These are phyloP conservation scores for Calycopis cecrops DNA, from an alignment of 1,140 invertebrate genomes.

Conservation along the genomic window DNA sequence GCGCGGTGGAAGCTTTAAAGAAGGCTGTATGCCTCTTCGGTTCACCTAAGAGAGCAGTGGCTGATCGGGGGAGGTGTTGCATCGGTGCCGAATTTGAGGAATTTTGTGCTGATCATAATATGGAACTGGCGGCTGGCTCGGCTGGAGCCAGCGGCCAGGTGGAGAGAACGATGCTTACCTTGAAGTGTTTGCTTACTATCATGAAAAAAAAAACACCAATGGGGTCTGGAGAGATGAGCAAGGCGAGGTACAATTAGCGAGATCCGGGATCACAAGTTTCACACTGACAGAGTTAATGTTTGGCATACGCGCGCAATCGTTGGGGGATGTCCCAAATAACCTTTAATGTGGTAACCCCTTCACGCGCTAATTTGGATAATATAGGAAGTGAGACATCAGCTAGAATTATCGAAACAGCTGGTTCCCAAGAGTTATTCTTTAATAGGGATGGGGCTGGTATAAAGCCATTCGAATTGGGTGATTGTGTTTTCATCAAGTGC, in stretches of 20 bases:
- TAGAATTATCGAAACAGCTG: constrained; percentile 18
- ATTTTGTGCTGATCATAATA: constrained; percentile 21
- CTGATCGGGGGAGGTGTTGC: constrained; percentile 20
- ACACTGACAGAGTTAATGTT: constrained; percentile 22
- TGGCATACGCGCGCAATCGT: constrained; percentile 19
- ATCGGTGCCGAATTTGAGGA: constrained; percentile 12
- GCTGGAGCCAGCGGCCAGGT: constrained; percentile 25
- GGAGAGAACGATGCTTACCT: constrained; percentile 20
- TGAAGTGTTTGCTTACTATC: constrained; percentile 20
- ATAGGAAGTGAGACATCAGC: constrained; percentile 10
- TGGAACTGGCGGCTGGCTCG: constrained; percentile 21
- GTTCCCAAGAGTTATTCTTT: constrained; percentile 16
- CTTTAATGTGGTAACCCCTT: not conserved
- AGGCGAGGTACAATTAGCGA: constrained; percentile 13
- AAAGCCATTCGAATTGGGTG: constrained; percentile 15
- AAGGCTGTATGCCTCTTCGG: constrained; percentile 16
- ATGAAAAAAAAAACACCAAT: constrained; percentile 20
- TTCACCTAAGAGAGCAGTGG: constrained; percentile 16
- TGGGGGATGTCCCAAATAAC: constrained; percentile 13
- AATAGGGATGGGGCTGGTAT: constrained; percentile 16
- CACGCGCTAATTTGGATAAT: too few relatives aligned
- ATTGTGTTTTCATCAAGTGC: too few relatives aligned
- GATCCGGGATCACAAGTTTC: constrained; percentile 14
- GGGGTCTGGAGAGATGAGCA: constrained; percentile 17
- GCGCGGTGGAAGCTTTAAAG: constrained; percentile 10